phyloP scores from a whole-genome alignment of 2,797 vertebrate genomes.

The Urosaurus nigricauda region DNA sequence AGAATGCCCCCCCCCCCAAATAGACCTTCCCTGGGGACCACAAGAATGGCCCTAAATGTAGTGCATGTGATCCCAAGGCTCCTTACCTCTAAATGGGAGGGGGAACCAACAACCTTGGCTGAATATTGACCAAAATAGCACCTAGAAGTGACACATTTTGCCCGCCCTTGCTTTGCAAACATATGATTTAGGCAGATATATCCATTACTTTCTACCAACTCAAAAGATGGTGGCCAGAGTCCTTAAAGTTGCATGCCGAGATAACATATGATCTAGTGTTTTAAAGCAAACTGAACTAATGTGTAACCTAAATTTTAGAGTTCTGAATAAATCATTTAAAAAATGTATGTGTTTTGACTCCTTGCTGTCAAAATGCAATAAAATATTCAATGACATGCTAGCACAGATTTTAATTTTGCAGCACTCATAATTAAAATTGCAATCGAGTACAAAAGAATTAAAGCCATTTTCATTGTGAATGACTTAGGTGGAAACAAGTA shows the following conservation, averaged over 20 bases:
- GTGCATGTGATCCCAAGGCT: too few relatives aligned
- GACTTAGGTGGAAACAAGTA: slow-evolving; percentile 73
- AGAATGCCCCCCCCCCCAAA: too few relatives aligned
- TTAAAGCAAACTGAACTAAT: slow-evolving; percentile 11
- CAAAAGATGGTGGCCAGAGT: background rate
- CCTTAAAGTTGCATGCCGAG: background rate
- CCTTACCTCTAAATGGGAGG: too few relatives aligned
- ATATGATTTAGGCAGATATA: background rate
- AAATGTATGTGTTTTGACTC: slow-evolving; percentile 25
- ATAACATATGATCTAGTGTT: slow-evolving; percentile 28
- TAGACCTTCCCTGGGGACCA: too few relatives aligned
- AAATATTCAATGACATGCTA: slow-evolving; percentile 68
- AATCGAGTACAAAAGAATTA: slow-evolving; percentile 73
- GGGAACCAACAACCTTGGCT: too few relatives aligned
- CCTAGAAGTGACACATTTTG: too few relatives aligned
- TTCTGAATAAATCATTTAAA: slow-evolving; percentile 60
- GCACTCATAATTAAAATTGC: slow-evolving; percentile 71
- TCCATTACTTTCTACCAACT: background rate
- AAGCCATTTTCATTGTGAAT: slow-evolving; percentile 71
- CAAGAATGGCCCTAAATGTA: too few relatives aligned
- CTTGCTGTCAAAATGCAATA: slow-evolving; percentile 72
- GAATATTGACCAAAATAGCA: too few relatives aligned
- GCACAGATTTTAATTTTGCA: slow-evolving; percentile 68
- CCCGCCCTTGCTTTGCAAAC: too few relatives aligned
- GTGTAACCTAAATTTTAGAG: slow-evolving; percentile 52